Evolutionary conservation across 2,113 vertebrate genomes (phyloP).

Genomic region (Plotosus lineatus): DNA sequence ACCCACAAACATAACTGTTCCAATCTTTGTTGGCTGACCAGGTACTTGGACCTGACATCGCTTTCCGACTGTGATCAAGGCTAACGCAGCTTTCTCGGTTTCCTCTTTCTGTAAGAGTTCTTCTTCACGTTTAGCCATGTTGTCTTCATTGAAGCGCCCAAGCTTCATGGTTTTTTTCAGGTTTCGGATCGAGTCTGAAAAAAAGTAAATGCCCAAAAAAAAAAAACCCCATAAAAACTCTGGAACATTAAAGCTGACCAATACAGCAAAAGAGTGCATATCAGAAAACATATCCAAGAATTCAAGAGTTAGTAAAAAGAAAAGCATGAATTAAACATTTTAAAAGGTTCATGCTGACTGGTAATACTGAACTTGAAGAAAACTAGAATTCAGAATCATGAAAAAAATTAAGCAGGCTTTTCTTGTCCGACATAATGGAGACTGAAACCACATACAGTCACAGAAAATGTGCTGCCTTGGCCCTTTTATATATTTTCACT

Average conservation of each 20-base stretch:
- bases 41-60: slow-evolving; percentile 78
- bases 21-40: slow-evolving; percentile 79
- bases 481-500: too few relatives aligned
- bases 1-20: slow-evolving; percentile 88
- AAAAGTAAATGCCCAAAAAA: neutral
- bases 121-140: slow-evolving; percentile 64
- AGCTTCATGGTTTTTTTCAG: slow-evolving; percentile 81
- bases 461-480: too few relatives aligned
- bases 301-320: too few relatives aligned
- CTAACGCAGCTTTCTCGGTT: slow-evolving; percentile 73
- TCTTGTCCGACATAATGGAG: too few relatives aligned
- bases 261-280: neutral
- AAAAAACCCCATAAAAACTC: too few relatives aligned
- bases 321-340: too few relatives aligned
- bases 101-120: slow-evolving; percentile 64
- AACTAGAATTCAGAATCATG: too few relatives aligned
- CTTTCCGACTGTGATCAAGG: slow-evolving; percentile 74
- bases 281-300: too few relatives aligned
- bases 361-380: too few relatives aligned
- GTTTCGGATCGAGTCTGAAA: slow-evolving; percentile 79
- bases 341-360: too few relatives aligned
- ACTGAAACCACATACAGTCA: too few relatives aligned
- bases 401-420: too few relatives aligned
- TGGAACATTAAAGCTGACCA: neutral
- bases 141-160: slow-evolving; percentile 78